Percentiles rank a stretch among this genome's conserved stretches.
Evolutionary conservation across 2,797 vertebrate species (phyloP).

Genomic region (Aphelocoma californica): DNA sequence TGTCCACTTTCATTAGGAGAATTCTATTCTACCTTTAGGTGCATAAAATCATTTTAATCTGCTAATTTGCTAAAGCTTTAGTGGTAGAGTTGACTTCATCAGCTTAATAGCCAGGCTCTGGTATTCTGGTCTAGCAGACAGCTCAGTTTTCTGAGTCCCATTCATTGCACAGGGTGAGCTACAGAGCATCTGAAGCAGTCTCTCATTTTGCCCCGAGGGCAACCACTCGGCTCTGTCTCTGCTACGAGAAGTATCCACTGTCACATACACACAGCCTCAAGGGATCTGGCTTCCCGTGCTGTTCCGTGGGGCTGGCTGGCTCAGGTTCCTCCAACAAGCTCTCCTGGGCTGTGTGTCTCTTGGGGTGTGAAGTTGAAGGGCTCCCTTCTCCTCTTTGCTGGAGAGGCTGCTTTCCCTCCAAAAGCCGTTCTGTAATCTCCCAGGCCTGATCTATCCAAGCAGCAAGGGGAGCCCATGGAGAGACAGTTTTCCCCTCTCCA

Average conservation of each 20-base stretch:
- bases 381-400: background rate
- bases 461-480: background rate
- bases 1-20: background rate
- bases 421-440: background rate
- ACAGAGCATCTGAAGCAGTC: background rate
- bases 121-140: background rate
- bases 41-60: background rate
- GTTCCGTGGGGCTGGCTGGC: background rate
- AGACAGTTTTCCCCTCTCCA: background rate
- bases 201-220: background rate
- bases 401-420: background rate
- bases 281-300: background rate
- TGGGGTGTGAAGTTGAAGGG: background rate
- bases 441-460: background rate
- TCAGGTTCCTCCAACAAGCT: background rate
- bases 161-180: background rate
- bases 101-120: background rate
- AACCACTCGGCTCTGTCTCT: background rate
- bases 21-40: background rate
- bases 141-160: background rate
- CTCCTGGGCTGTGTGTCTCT: background rate
- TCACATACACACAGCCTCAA: background rate
- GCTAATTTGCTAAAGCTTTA: background rate
- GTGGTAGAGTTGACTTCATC: background rate
- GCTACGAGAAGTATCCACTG: fast-evolving